Percentiles rank a stretch among this genome's conserved stretches.
Conservation (phyloP, 2,888 invertebrate genomes). For the Polylopha cassiicola region DNA sequence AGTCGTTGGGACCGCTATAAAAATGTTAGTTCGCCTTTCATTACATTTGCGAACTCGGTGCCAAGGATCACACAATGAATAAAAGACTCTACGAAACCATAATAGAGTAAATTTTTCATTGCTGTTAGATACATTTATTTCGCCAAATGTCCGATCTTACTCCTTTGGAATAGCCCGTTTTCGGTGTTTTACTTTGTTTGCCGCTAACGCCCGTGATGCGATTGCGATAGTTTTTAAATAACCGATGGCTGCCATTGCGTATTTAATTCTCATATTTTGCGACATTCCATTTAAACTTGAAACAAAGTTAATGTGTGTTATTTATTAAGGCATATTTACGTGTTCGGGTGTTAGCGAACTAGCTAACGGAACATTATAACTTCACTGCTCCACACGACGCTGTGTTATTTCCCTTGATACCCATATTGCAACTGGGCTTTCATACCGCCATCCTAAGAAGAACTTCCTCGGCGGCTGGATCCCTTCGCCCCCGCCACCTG, state of each 20-base stretch:
- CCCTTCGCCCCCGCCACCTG: slow-evolving; percentile 26
- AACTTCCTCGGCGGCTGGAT: slow-evolving; percentile 38
- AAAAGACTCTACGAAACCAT: slow-evolving; percentile 32
- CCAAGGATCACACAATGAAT: slow-evolving; percentile 30
- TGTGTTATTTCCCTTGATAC: slow-evolving; percentile 66
- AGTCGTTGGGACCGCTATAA: slow-evolving; percentile 73
- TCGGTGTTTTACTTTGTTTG: slow-evolving; percentile 53
- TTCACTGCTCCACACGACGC: slow-evolving; percentile 48
- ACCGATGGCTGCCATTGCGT: slow-evolving; percentile 12
- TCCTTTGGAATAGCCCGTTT: slow-evolving; percentile 51
- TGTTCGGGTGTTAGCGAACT: slow-evolving; percentile 38
- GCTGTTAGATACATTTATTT: slow-evolving; percentile 39
- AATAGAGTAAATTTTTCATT: slow-evolving; percentile 32
- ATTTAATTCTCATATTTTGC: slow-evolving; percentile 10
- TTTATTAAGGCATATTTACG: slow-evolving; percentile 24
- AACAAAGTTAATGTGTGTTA: slow-evolving; percentile 8
- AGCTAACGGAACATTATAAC: slow-evolving; percentile 45
- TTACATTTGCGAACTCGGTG: slow-evolving; percentile 60
- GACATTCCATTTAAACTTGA: slow-evolving; percentile 2
- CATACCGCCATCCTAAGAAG: slow-evolving; percentile 47
- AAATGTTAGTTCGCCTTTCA: slow-evolving; percentile 73
- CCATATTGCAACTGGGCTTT: slow-evolving; percentile 52
- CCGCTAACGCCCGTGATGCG: slow-evolving; percentile 20
- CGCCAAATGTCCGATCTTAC: slow-evolving; percentile 51
- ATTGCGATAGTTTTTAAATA: slow-evolving; percentile 32